Conservation (phyloP, 2,113 vertebrate genomes). For the Amphiprion percula region DNA sequence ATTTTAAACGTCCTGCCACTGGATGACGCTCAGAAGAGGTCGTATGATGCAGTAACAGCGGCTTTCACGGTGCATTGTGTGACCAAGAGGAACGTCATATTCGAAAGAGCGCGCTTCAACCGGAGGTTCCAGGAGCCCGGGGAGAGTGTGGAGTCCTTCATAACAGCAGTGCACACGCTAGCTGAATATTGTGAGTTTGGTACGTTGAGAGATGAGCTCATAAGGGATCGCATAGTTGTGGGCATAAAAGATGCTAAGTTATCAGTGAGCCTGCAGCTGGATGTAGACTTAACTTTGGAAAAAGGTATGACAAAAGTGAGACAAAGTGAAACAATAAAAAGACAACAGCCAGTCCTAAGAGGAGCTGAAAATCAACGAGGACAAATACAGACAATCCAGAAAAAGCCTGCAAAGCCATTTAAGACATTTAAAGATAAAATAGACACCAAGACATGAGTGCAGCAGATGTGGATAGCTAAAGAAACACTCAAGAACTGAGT, state of each 20-base stretch:
- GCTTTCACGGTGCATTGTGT: neutral
- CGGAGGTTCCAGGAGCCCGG: neutral
- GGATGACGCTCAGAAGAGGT: neutral
- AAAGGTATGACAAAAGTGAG: neutral
- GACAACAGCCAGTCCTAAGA: neutral
- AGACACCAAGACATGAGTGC: neutral
- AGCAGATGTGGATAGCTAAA: constrained; percentile 12
- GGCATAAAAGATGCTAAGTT: neutral
- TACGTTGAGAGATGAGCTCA: too few relatives aligned
- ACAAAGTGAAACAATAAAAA: neutral
- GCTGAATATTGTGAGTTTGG: too few relatives aligned
- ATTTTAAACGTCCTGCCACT: neutral
- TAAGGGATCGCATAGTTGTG: neutral
- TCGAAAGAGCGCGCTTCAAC: neutral
- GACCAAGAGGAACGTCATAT: neutral
- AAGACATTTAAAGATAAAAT: too few relatives aligned
- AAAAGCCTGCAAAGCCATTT: too few relatives aligned
- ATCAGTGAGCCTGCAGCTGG: neutral
- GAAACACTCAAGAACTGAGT: constrained; percentile 27
- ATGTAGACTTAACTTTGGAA: neutral
- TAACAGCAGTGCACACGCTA: too few relatives aligned
- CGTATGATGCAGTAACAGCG: neutral
- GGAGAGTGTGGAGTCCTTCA: too few relatives aligned
- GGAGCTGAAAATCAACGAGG: neutral
- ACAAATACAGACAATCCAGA: neutral